Percentiles rank a stretch among this genome's conserved stretches.
Conservation (phyloP, 2,113 vertebrate genomes). For the Anser brachyrhynchus region DNA sequence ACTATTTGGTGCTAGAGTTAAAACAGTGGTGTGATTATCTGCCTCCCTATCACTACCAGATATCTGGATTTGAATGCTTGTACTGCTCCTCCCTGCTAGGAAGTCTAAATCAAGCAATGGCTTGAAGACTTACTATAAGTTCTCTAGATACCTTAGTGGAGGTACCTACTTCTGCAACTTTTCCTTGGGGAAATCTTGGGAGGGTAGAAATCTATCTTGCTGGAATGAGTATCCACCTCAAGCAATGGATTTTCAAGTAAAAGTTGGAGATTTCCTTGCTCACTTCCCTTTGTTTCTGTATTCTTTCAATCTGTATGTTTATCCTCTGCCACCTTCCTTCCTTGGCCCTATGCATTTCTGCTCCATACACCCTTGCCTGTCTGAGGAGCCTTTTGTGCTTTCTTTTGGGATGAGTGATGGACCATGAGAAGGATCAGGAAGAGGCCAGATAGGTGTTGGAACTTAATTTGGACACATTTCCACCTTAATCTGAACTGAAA, state of each 20-base stretch:
- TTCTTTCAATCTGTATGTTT: neutral
- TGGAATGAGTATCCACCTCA: conserved; percentile 3
- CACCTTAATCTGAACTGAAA: neutral
- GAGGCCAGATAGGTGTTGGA: neutral
- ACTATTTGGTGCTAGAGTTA: neutral
- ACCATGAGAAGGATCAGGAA: neutral
- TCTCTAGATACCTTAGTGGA: neutral
- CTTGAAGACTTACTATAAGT: conserved; percentile 6
- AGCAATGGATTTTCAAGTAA: neutral
- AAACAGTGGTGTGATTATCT: neutral
- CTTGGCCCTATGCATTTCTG: neutral
- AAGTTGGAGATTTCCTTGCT: neutral
- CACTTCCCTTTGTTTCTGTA: neutral
- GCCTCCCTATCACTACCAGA: neutral
- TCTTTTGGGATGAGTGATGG: neutral
- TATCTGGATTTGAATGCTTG: neutral
- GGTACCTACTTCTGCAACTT: conserved; percentile 11
- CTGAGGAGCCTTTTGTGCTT: neutral
- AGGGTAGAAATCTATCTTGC: neutral
- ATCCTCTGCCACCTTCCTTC: neutral
- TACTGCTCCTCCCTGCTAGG: neutral
- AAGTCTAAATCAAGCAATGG: neutral
- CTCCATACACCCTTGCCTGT: neutral
- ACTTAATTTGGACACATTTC: neutral
- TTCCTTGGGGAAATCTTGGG: conserved; percentile 22